phyloP scores from a whole-genome alignment of 2,888 invertebrate species.

The Galerucella pusilla region DNA sequence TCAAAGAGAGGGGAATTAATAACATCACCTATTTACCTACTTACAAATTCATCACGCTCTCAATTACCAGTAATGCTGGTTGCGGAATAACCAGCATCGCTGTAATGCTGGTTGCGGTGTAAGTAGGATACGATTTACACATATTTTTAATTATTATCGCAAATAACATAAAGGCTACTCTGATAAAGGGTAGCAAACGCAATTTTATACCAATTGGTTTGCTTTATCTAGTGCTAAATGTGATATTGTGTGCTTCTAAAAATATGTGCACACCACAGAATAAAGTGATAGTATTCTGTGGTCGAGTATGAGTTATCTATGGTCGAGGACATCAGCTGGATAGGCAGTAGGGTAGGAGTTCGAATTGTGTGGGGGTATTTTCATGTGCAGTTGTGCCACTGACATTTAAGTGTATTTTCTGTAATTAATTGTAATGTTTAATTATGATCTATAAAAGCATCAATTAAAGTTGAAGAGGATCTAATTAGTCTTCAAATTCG shows the following conservation, averaged over 20 bases:
- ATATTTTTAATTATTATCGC: no score
- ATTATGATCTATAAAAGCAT: slow-evolving; percentile 13
- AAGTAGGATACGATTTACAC: no score
- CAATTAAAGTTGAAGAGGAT: not conserved
- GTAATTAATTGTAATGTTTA: slow-evolving; percentile 17
- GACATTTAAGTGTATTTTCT: slow-evolving; percentile 12
- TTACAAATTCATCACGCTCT: not conserved
- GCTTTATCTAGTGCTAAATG: no score
- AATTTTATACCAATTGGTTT: no score
- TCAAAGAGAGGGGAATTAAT: slow-evolving; percentile 6
- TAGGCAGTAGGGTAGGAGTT: not conserved
- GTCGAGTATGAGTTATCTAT: no score
- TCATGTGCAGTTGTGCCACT: slow-evolving; percentile 10
- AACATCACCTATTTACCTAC: slow-evolving; percentile 14
- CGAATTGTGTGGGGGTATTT: slow-evolving; percentile 33
- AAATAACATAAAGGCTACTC: no score
- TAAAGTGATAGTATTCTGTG: no score
- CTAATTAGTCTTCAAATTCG: slow-evolving; percentile 7
- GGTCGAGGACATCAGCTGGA: no score
- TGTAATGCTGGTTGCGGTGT: not conserved
- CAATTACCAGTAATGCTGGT: slow-evolving; percentile 1
- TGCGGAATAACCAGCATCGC: not conserved
- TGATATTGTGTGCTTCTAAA: no score
- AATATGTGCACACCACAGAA: no score
- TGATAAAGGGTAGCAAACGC: no score